A percentile compares a stretch with the other conserved stretches of the same genome.
Conservation (phyloP, 2,797 vertebrate species). For the Coccyzus lansbergi region DNA sequence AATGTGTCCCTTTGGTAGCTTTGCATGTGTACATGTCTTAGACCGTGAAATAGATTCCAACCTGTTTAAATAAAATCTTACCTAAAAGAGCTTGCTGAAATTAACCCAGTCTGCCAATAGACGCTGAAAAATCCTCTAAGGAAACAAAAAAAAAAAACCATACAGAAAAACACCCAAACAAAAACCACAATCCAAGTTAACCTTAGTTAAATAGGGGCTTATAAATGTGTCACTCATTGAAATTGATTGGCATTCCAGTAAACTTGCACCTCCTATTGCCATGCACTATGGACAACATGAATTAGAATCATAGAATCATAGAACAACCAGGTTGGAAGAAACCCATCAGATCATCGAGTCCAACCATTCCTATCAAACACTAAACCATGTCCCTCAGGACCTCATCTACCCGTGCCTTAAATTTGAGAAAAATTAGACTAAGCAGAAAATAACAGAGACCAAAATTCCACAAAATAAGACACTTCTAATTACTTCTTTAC, state of each 20-base stretch:
- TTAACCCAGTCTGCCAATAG: not conserved
- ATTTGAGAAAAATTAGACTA: not conserved
- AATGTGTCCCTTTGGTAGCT: not conserved
- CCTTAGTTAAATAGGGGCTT: not conserved
- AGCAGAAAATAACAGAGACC: rapidly evolving
- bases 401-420: too few relatives aligned
- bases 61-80: not conserved
- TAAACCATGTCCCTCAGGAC: too few relatives aligned
- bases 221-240: not conserved
- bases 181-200: not conserved
- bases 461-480: not conserved
- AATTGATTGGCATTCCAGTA: not conserved
- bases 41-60: not conserved
- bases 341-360: too few relatives aligned
- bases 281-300: not conserved
- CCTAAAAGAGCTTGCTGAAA: not conserved
- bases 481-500: not conserved
- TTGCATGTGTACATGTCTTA: not conserved
- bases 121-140: rapidly evolving
- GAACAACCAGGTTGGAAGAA: too few relatives aligned
- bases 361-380: too few relatives aligned
- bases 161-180: rapidly evolving
- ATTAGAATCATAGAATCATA: too few relatives aligned
- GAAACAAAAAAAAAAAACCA: too few relatives aligned
- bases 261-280: not conserved